phyloP scores from a whole-genome alignment of 2,113 vertebrate species.

The Chroicocephalus ridibundus region DNA sequence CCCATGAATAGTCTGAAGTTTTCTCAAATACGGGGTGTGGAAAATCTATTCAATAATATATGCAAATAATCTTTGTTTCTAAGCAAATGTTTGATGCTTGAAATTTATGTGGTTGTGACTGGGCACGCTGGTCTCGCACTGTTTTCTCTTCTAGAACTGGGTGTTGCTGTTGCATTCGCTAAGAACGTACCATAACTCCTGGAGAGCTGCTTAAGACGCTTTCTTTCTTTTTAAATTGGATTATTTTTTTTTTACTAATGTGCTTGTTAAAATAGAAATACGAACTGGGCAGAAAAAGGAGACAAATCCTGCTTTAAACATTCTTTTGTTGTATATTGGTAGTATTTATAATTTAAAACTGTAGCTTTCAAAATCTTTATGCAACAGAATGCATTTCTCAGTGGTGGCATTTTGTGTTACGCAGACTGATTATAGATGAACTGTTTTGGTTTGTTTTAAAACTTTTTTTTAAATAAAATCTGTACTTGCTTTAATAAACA shows the following conservation, averaged over 20 bases:
- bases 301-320: background rate
- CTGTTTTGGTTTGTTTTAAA: background rate
- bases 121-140: background rate
- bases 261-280: background rate
- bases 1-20: background rate
- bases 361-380: background rate
- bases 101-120: background rate
- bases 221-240: background rate
- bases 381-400: background rate
- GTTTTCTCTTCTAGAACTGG: background rate
- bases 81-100: background rate
- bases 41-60: background rate
- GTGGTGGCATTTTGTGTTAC: background rate
- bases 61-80: background rate
- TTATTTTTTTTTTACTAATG: background rate
- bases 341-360: background rate
- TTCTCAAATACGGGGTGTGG: background rate
- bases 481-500: background rate
- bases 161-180: background rate
- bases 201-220: background rate
- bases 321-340: background rate
- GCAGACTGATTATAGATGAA: background rate
- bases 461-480: background rate
- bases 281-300: background rate
- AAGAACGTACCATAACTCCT: background rate